These are phyloP conservation scores for Nemoura dubitans DNA, from an alignment of 2,888 invertebrate genomes.

Conservation along the genomic window DNA sequence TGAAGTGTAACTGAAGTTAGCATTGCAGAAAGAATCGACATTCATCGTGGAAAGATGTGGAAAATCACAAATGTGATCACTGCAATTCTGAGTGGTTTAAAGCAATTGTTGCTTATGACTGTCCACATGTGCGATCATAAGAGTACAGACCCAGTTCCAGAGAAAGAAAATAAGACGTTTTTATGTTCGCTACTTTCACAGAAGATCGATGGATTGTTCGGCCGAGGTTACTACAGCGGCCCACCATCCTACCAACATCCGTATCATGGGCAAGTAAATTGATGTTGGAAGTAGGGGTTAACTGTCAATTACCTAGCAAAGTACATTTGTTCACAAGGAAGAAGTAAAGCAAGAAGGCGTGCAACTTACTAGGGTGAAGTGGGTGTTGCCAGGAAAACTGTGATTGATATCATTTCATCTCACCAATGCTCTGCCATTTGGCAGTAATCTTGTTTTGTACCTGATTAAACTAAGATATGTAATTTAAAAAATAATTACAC, in stretches of 20 bases:
- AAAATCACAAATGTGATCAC: neutral
- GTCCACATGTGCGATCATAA: neutral
- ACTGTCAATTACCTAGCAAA: too few species aligned
- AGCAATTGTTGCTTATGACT: neutral
- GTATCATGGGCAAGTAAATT: neutral
- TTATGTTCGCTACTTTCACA: neutral
- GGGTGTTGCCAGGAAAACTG: too few species aligned
- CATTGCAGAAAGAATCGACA: neutral
- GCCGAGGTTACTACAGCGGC: conserved; percentile 16
- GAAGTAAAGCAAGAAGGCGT: too few species aligned
- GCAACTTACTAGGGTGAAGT: too few species aligned
- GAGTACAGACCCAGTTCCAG: neutral
- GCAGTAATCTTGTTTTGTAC: too few species aligned
- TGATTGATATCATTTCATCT: too few species aligned
- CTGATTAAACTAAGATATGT: too few species aligned
- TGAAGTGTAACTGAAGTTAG: neutral
- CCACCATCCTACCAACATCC: conserved; percentile 15
- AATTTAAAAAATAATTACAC: too few species aligned
- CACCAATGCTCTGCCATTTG: too few species aligned
- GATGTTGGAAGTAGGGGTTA: too few species aligned
- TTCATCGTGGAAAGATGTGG: neutral
- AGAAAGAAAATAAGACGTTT: neutral
- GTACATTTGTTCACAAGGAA: too few species aligned
- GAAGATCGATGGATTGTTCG: neutral
- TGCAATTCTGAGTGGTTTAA: neutral